Base-by-base conservation (phyloP, 2,797 vertebrate genomes). In the Danio choprae region DNA sequence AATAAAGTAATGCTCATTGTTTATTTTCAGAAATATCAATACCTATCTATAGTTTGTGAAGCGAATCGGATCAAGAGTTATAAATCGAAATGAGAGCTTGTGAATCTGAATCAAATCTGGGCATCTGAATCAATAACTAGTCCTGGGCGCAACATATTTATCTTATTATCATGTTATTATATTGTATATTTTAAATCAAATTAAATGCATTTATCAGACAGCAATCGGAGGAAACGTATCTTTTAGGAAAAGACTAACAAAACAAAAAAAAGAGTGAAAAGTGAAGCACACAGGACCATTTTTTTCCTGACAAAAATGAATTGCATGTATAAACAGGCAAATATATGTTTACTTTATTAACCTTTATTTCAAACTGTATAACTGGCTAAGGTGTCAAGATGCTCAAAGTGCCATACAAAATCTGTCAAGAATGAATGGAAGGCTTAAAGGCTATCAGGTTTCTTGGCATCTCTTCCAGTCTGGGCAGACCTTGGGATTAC, bases 401-500 rank as follows among this genome's bases (percentile, higher is more conserved):
- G 40, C 29, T 68, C n/a, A 69, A 36, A 18, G 43, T 10, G 4
- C 59, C 4, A 4, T 60, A 50, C 22, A 18, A 78, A 20, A 48
- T 10, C 50, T 13, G 16, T 50, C 46, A 68, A 51, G 53, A 38
- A 79, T 74, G 63, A 79, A 67, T 56, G 56, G 38, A 58, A 43
- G 46, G 51, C 15, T 16, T 20, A 10, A 60, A 9, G 16, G 58
- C 60, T 71, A 18, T 68, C 65, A 40, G 22, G 77, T 83, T 63
- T 80, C 63, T 59, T 77, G 84, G 80, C 86, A 82, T 82, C 64
- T 72, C 76, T 77, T 85, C 74, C 64, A 80, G 81, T 80, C 75
- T 55, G 62, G 70, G 80, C 69, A 78, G 69, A 62, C 68, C 36
- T 38, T 74, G 64, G 77, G 83, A 84, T 81, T 84, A 84, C 81